Percentiles rank a stretch among this genome's conserved stretches.
Conservation (phyloP, 2,797 vertebrate genomes). For the Neoniphon sammara region DNA sequence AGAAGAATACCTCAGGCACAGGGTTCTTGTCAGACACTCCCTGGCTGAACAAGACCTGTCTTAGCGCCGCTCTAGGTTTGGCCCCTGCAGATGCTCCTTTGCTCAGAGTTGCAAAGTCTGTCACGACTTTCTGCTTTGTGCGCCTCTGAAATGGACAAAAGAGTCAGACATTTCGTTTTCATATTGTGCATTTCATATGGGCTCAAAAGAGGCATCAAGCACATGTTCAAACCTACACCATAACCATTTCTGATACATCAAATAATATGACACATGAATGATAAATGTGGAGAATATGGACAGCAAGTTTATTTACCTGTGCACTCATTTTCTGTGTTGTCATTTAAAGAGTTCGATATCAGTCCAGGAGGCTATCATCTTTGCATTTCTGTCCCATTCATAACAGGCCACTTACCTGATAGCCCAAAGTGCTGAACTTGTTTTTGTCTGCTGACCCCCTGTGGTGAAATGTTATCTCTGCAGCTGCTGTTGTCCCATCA, state of each 20-base stretch:
- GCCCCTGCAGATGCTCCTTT: slow-evolving; percentile 64
- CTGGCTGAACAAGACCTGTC: slow-evolving; percentile 80
- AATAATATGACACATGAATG: not conserved
- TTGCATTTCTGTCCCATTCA: not conserved
- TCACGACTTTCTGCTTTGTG: slow-evolving; percentile 75
- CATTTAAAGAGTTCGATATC: not conserved
- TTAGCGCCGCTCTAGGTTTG: slow-evolving; percentile 77
- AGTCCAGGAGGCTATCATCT: not conserved
- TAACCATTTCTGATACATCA: not conserved
- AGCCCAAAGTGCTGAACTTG: slow-evolving; percentile 69
- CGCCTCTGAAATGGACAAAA: slow-evolving; percentile 67
- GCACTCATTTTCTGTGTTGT: not conserved
- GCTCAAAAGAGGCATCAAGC: not conserved
- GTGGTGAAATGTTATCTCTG: slow-evolving; percentile 66
- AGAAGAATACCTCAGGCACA: slow-evolving; percentile 64
- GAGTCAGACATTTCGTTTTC: not conserved
- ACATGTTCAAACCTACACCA: not conserved
- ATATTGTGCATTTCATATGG: not conserved
- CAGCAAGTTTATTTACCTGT: not conserved
- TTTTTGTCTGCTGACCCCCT: slow-evolving; percentile 76
- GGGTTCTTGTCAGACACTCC: slow-evolving; percentile 76
- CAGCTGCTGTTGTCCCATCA: slow-evolving; percentile 46
- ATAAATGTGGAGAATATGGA: not conserved
- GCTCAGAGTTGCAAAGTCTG: slow-evolving; percentile 73
- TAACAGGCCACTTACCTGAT: slow-evolving; percentile 70